Percentiles rank a stretch among this genome's conserved stretches.
phyloP scores from a whole-genome alignment of 2,113 vertebrate genomes.

The Chascanopsetta lugubris region DNA sequence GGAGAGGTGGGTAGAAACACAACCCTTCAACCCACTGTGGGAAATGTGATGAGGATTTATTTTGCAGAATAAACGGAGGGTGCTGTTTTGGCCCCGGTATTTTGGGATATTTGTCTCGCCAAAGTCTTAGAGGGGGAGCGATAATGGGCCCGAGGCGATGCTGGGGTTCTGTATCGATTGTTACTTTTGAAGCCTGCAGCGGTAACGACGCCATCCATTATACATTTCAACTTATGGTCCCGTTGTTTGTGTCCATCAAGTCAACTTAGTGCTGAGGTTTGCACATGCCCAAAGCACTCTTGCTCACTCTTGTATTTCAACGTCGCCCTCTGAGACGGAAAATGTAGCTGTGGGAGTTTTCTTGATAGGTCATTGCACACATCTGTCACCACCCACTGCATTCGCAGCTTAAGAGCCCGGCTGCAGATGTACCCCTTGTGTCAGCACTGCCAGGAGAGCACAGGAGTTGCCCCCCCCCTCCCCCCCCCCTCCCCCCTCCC shows the following conservation, averaged over 20 bases:
- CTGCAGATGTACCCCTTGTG: constrained; percentile 48
- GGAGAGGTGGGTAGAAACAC: constrained; percentile 88
- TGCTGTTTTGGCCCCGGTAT: neutral
- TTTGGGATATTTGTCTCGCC: neutral
- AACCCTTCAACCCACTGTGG: constrained; percentile 10
- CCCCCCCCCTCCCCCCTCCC: constrained; percentile 10
- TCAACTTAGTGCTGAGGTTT: constrained; percentile 69
- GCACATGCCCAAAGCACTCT: constrained; percentile 69
- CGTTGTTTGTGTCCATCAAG: constrained; percentile 70
- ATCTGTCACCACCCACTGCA: constrained; percentile 71
- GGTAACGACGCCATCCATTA: constrained; percentile 55
- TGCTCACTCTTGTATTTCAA: constrained; percentile 67
- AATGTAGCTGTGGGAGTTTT: constrained; percentile 69
- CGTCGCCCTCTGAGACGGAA: constrained; percentile 50
- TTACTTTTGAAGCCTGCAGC: constrained; percentile 31
- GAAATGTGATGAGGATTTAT: constrained; percentile 20
- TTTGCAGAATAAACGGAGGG: constrained; percentile 5
- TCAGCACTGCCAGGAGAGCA: constrained; percentile 40
- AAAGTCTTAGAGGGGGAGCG: constrained; percentile 7
- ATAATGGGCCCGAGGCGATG: constrained; percentile 21
- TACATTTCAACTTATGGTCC: constrained; percentile 55
- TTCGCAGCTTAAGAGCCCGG: constrained; percentile 68
- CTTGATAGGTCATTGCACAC: constrained; percentile 76
- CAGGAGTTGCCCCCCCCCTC: constrained; percentile 33
- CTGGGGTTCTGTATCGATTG: constrained; percentile 47